phyloP scores from a whole-genome alignment of 2,888 invertebrate species.

The Trichogramma evanescens region DNA sequence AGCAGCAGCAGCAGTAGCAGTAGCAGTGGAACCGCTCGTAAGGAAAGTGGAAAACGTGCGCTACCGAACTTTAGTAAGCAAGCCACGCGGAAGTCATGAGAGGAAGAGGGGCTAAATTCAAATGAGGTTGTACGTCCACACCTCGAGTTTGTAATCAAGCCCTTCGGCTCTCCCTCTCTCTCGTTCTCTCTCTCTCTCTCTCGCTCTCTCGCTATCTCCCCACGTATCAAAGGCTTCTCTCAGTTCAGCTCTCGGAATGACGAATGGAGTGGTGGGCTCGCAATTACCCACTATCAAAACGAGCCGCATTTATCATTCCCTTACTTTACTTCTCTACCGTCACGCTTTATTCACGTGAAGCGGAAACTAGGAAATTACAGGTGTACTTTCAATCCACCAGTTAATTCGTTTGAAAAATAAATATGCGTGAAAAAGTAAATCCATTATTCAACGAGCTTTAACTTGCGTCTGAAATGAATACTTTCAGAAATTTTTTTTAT shows the following conservation, averaged over 20 bases:
- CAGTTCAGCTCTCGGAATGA: not conserved
- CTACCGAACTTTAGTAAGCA: not conserved
- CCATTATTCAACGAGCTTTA: too few species aligned
- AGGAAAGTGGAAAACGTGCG: conserved; percentile 18
- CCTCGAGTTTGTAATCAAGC: conserved; percentile 23
- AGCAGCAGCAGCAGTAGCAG: not conserved
- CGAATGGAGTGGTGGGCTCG: not conserved
- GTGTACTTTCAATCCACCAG: too few species aligned
- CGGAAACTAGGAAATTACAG: too few species aligned
- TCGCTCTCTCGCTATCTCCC: too few species aligned
- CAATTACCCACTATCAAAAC: conserved; percentile 21
- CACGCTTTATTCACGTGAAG: too few species aligned
- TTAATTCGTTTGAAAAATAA: too few species aligned
- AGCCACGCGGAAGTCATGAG: conserved; percentile 5
- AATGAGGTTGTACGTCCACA: conserved; percentile 25
- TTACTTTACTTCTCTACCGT: conserved; percentile 2
- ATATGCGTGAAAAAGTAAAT: too few species aligned
- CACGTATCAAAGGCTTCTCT: not conserved
- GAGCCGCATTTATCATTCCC: not conserved
- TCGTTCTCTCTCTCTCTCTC: too few species aligned
- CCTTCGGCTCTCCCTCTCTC: too few species aligned
- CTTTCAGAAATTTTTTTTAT: too few species aligned
- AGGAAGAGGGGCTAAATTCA: conserved; percentile 19
- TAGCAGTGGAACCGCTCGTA: conserved; percentile 1
- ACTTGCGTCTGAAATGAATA: too few species aligned